These are phyloP conservation scores for Drosophila ohnishii DNA, from an alignment of 1,140 invertebrate genomes.

Conservation along the genomic window DNA sequence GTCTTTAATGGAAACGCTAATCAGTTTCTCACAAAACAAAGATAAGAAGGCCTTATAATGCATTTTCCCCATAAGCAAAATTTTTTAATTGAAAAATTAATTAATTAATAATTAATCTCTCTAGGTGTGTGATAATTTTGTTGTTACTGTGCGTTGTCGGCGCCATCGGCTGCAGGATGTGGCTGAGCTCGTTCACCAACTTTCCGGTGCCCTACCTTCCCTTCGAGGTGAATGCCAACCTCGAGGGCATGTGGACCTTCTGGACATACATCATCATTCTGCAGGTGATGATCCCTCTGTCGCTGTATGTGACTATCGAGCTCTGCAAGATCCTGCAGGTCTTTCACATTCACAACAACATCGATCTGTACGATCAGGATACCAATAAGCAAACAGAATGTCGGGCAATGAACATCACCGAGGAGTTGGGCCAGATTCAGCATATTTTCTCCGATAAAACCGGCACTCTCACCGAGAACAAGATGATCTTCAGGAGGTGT, in stretches of 20 bases:
- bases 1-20: neutral
- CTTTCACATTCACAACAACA: constrained; percentile 96
- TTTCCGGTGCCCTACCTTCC: constrained; percentile 85
- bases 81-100: neutral
- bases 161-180: constrained; percentile 94
- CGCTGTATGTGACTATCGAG: constrained; percentile 98
- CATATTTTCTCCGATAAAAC: constrained; percentile 99
- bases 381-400: constrained; percentile 96
- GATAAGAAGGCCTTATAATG: neutral
- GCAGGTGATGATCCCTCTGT: constrained; percentile 98
- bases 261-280: constrained; percentile 98
- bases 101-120: neutral
- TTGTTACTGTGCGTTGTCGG: constrained; percentile 95
- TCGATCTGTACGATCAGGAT: constrained; percentile 91
- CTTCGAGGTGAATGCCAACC: constrained; percentile 86
- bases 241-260: constrained; percentile 94
- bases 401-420: constrained; percentile 97
- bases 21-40: neutral
- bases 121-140: constrained; percentile 93
- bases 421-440: constrained; percentile 97
- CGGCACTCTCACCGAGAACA: constrained; percentile 98
- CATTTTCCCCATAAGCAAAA: neutral
- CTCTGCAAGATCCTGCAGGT: constrained; percentile 98
- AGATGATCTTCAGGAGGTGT: constrained; percentile 97
- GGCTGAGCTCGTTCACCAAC: constrained; percentile 87